A percentile compares a stretch with the other conserved stretches of the same genome.
phyloP scores from a whole-genome alignment of 92 coral and sea anemone species.

The Porites rus region DNA sequence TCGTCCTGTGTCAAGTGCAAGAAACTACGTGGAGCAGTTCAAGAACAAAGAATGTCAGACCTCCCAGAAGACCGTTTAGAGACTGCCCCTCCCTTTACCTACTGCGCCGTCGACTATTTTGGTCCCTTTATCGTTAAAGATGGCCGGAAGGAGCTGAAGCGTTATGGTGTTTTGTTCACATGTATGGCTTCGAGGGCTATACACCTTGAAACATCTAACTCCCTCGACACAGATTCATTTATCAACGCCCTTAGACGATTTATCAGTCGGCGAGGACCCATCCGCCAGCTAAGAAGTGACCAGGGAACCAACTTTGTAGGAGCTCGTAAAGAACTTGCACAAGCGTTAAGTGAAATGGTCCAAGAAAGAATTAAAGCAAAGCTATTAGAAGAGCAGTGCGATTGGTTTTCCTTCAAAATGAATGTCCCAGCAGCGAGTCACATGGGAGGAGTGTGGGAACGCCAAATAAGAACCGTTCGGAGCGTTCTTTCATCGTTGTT shows the following conservation, averaged over 20 bases:
- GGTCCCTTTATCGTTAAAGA: slow-evolving; percentile 57
- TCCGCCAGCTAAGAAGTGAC: no score
- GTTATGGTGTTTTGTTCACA: slow-evolving; percentile 43
- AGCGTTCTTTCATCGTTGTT: slow-evolving; percentile 42
- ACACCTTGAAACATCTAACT: slow-evolving; percentile 58
- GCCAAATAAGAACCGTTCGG: slow-evolving; percentile 50
- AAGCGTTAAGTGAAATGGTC: background rate
- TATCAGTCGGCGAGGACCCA: no score
- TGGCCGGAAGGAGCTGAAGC: slow-evolving; percentile 42
- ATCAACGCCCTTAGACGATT: no score
- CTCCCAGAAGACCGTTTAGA: slow-evolving; percentile 58
- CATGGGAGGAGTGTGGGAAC: slow-evolving; percentile 66
- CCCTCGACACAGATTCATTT: no score
- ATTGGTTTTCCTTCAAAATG: slow-evolving; percentile 28
- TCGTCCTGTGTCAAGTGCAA: slow-evolving; percentile 41
- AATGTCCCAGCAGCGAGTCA: slow-evolving; percentile 63
- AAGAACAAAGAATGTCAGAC: slow-evolving; percentile 57
- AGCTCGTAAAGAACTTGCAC: slow-evolving; percentile 40
- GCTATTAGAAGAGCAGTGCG: slow-evolving; percentile 21
- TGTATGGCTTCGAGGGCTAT: slow-evolving; percentile 52
- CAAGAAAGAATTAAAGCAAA: background rate
- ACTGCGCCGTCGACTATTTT: slow-evolving; percentile 66
- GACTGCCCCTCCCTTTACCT: slow-evolving; percentile 60
- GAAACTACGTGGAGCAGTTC: slow-evolving; percentile 17
- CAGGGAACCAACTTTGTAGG: slow-evolving; percentile 41